These are phyloP conservation scores for Macrobrachium rosenbergii DNA, from an alignment of 1,140 invertebrate species.

Conservation along the genomic window DNA sequence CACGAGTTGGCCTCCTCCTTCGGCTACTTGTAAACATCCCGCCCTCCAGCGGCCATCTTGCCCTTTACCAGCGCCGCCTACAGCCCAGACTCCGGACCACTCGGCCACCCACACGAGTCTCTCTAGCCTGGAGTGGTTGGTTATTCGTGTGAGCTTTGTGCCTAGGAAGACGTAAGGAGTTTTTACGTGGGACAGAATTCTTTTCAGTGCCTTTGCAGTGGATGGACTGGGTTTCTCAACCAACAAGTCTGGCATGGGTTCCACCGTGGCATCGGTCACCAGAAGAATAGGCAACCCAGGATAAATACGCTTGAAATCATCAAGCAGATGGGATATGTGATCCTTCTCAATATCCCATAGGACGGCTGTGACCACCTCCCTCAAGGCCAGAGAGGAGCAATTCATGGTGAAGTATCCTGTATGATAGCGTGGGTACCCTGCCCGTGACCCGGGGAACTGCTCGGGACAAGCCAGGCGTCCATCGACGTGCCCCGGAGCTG, in stretches of 20 bases:
- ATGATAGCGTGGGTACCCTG: constrained; percentile 46
- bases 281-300: constrained; percentile 23
- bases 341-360: constrained; percentile 40
- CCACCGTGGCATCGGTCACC: neutral
- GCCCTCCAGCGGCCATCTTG: constrained; percentile 50
- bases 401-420: constrained; percentile 39
- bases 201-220: constrained; percentile 15
- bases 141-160: constrained; percentile 28
- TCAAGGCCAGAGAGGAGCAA: constrained; percentile 39
- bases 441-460: constrained; percentile 37
- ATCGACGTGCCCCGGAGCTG: constrained; percentile 38
- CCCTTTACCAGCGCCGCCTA: constrained; percentile 40
- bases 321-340: constrained; percentile 12
- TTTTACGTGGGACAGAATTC: constrained; percentile 18
- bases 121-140: constrained; percentile 47
- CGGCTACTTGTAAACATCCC: constrained; percentile 46
- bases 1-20: constrained; percentile 34
- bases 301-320: constrained; percentile 41
- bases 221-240: constrained; percentile 34
- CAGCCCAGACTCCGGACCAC: constrained; percentile 54
- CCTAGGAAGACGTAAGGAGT: constrained; percentile 54
- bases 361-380: constrained; percentile 45
- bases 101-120: constrained; percentile 61
- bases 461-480: constrained; percentile 45
- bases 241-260: neutral